phyloP scores from a whole-genome alignment of 2,888 invertebrate species.

The Argyresthia albistria region DNA sequence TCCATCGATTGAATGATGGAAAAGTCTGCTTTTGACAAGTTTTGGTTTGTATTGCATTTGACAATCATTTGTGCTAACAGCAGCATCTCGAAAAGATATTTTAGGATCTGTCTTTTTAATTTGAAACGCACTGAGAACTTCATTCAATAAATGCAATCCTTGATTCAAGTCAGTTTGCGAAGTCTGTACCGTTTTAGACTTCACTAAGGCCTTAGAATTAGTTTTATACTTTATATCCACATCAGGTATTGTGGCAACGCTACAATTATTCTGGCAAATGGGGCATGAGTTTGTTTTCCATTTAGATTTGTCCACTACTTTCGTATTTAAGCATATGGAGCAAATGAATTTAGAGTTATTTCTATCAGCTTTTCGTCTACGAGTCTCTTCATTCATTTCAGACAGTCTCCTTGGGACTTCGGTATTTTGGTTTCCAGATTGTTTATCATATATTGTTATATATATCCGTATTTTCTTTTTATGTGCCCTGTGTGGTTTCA shows the following conservation, averaged over 20 bases:
- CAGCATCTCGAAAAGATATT: not conserved
- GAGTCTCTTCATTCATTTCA: not conserved
- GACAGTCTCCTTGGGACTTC: slow-evolving; percentile 5
- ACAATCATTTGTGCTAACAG: not conserved
- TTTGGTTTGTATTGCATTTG: slow-evolving; percentile 9
- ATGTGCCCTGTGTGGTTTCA: no score
- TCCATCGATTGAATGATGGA: slow-evolving; percentile 34
- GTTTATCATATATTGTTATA: no score
- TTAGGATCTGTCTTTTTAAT: slow-evolving; percentile 26
- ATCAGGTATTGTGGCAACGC: not conserved
- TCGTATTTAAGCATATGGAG: slow-evolving; percentile 36
- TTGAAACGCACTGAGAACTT: slow-evolving; percentile 52
- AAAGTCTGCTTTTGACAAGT: slow-evolving; percentile 27
- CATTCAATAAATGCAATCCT: slow-evolving; percentile 42
- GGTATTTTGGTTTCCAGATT: no score
- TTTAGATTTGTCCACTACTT: not conserved
- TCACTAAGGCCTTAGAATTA: slow-evolving; percentile 8
- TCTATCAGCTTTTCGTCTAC: slow-evolving; percentile 15
- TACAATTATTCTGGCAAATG: not conserved
- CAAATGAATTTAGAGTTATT: slow-evolving; percentile 27
- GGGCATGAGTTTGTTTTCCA: not conserved
- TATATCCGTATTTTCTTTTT: no score
- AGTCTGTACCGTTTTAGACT: slow-evolving; percentile 32
- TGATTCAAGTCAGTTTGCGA: slow-evolving; percentile 29
- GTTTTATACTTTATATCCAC: not conserved